A percentile compares a stretch with the other conserved stretches of the same genome.
These are phyloP conservation scores for Tolypeutes matacus DNA, from an alignment of 2,797 vertebrate genomes.

Conservation along the genomic window DNA sequence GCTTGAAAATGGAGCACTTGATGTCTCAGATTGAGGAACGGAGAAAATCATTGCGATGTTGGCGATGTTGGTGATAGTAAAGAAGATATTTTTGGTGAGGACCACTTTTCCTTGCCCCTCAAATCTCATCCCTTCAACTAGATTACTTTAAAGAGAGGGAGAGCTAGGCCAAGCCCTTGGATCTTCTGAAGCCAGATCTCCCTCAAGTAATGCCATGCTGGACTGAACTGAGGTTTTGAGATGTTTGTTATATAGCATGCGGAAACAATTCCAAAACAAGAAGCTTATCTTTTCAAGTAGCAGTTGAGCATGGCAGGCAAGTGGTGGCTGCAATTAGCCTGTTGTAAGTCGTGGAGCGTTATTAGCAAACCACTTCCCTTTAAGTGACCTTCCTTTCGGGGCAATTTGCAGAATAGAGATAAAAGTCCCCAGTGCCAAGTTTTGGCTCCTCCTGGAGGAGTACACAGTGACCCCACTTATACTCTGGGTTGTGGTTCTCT, in stretches of 20 bases:
- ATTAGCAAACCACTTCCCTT: background rate
- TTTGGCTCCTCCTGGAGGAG: background rate
- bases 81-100: background rate
- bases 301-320: background rate
- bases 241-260: background rate
- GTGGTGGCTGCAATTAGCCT: background rate
- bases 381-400: constrained; percentile 4
- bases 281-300: background rate
- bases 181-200: background rate
- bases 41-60: background rate
- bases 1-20: background rate
- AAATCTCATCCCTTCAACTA: background rate
- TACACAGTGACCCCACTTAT: background rate
- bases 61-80: background rate
- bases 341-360: background rate
- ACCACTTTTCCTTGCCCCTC: background rate
- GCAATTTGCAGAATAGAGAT: background rate
- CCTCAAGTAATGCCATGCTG: background rate
- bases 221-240: background rate
- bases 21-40: background rate
- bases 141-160: too few relatives aligned
- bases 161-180: background rate
- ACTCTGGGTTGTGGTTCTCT: background rate
- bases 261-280: background rate
- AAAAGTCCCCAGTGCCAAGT: background rate